A percentile compares a stretch with the other conserved stretches of the same genome.
Conservation (phyloP, 2,888 invertebrate species). For the Chymomyza caudatula region DNA sequence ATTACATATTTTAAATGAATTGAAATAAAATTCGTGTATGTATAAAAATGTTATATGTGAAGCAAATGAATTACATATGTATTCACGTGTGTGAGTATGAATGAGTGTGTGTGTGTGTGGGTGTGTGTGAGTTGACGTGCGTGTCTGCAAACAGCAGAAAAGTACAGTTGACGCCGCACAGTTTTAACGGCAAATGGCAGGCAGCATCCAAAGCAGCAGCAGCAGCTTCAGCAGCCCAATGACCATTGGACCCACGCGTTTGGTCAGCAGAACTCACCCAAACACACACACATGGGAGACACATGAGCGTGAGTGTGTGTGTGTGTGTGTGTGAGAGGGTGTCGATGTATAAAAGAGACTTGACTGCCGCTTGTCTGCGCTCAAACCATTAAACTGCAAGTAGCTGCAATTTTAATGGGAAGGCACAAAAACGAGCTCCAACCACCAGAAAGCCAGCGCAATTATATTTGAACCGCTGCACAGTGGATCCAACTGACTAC, state of each 20-base stretch:
- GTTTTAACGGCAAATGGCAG: constrained; percentile 62
- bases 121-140: constrained; percentile 14
- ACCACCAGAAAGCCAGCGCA: constrained; percentile 20
- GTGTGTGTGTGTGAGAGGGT: constrained; percentile 11
- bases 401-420: constrained; percentile 56
- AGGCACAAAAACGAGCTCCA: constrained; percentile 24
- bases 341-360: constrained; percentile 27
- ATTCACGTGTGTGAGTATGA: constrained; percentile 4
- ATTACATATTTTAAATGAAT: constrained; percentile 70
- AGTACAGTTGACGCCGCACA: constrained; percentile 73
- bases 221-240: constrained; percentile 2
- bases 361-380: constrained; percentile 39
- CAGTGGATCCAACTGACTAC: too few relatives aligned
- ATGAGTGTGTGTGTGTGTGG: not conserved
- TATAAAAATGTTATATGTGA: constrained; percentile 55
- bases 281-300: constrained; percentile 3
- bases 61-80: constrained; percentile 39
- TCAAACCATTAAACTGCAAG: constrained; percentile 30
- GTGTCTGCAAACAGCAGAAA: constrained; percentile 48
- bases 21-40: constrained; percentile 69
- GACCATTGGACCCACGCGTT: constrained; percentile 24
- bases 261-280: constrained; percentile 28
- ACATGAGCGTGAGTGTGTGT: constrained; percentile 4
- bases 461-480: constrained; percentile 27
- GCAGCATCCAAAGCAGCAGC: constrained; percentile 21